Evolutionary conservation across 1,140 invertebrate species (phyloP).

Genomic region (Trichomalopsis sarcophagae): DNA sequence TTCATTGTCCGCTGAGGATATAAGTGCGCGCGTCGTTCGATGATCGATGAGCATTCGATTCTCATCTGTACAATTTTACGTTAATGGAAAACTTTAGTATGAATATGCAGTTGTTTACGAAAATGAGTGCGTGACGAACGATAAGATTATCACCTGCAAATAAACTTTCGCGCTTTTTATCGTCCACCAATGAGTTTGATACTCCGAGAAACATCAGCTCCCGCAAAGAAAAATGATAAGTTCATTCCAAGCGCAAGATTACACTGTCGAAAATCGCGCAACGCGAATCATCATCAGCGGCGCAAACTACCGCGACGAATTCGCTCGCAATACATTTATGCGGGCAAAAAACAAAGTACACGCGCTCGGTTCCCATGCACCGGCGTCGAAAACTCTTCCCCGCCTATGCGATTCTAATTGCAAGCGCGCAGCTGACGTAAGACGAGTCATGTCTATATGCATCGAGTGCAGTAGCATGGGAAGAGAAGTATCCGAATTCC

Average conservation of each 20-base stretch:
- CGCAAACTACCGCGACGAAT: not conserved
- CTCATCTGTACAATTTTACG: not conserved
- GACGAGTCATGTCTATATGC: not conserved
- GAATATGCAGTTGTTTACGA: too few species aligned
- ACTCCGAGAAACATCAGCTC: too few species aligned
- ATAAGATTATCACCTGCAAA: too few species aligned
- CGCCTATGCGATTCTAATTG: not conserved
- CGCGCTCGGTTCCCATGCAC: not conserved
- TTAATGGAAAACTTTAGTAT: not conserved
- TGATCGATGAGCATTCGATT: conserved; percentile 31
- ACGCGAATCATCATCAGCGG: not conserved
- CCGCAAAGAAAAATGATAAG: too few species aligned
- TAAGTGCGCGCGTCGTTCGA: not conserved
- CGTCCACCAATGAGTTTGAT: not conserved
- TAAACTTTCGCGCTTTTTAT: not conserved
- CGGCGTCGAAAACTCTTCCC: not conserved
- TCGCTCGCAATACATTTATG: not conserved
- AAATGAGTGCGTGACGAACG: too few species aligned
- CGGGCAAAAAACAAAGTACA: too few species aligned
- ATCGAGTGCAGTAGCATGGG: not conserved
- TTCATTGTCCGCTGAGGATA: not conserved
- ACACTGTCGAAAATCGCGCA: not conserved
- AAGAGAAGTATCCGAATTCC: conserved; percentile 13
- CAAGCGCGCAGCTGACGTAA: conserved; percentile 1
- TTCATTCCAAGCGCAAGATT: too few species aligned